A percentile compares a stretch with the other conserved stretches of the same genome.
Conservation (phyloP, 1,140 invertebrate genomes). For the Drosophila yakuba region DNA sequence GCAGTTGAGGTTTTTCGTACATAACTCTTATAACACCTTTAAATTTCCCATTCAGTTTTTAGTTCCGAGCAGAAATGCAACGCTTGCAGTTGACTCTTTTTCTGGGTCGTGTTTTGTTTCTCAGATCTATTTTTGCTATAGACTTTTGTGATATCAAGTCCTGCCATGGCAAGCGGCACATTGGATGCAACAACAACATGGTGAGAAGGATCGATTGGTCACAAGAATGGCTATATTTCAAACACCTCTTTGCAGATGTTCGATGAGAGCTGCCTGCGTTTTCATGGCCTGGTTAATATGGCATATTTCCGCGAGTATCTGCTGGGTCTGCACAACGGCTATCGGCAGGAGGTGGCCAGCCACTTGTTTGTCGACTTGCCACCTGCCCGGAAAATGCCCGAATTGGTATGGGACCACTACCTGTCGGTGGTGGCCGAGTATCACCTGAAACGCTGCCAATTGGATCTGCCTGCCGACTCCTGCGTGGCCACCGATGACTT, state of each 20-base stretch:
- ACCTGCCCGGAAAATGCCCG: constrained; percentile 47
- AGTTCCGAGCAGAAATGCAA: constrained; percentile 34
- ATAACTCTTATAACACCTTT: neutral
- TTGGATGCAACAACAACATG: constrained; percentile 63
- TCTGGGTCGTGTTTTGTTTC: constrained; percentile 9
- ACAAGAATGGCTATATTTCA: neutral
- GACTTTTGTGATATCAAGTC: constrained; percentile 54
- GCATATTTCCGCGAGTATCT: constrained; percentile 42
- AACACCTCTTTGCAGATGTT: constrained; percentile 37
- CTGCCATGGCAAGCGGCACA: constrained; percentile 33
- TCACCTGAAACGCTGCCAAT: constrained; percentile 52
- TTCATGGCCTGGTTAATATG: constrained; percentile 43
- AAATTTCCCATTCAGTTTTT: neutral
- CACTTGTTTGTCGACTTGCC: constrained; percentile 2
- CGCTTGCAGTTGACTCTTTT: constrained; percentile 1
- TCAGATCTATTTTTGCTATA: constrained; percentile 18
- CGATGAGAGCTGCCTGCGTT: constrained; percentile 36
- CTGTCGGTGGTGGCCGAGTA: constrained; percentile 63
- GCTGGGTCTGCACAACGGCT: constrained; percentile 47
- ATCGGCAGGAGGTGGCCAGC: constrained; percentile 52
- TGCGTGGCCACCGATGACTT: constrained; percentile 50
- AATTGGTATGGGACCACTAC: constrained; percentile 55
- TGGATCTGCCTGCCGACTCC: neutral
- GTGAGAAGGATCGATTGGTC: constrained; percentile 17
- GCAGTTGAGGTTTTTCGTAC: neutral